Evolutionary conservation across 2,797 vertebrate genomes (phyloP).

Genomic region (Catostomus latipinnis): DNA sequence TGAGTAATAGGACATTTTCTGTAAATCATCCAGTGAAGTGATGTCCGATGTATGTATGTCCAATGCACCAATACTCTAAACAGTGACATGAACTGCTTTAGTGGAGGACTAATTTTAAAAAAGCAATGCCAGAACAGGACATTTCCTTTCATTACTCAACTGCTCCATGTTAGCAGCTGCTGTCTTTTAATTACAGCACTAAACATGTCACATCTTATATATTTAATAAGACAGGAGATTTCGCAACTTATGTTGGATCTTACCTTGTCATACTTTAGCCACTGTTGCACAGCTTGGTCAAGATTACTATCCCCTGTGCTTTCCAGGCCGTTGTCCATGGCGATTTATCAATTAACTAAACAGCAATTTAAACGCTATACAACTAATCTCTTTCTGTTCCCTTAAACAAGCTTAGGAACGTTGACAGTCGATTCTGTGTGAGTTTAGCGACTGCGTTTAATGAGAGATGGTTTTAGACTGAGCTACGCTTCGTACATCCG

Average conservation of each 20-base stretch:
- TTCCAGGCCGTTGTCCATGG: constrained; percentile 70
- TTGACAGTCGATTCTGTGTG: background rate
- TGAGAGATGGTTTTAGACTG: too few relatives aligned
- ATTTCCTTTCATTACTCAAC: too few relatives aligned
- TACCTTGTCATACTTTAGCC: constrained; percentile 90
- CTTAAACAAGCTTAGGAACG: background rate
- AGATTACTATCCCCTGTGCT: constrained; percentile 63
- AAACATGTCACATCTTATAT: background rate
- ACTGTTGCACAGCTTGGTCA: constrained; percentile 75
- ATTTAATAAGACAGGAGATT: constrained; percentile 2
- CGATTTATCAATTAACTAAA: background rate
- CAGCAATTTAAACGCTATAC: background rate
- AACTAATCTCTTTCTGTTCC: background rate
- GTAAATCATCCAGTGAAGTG: background rate
- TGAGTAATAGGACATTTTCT: background rate
- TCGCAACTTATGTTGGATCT: constrained; percentile 44
- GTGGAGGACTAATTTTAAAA: background rate
- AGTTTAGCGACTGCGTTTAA: background rate
- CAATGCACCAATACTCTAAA: background rate
- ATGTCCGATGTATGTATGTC: background rate
- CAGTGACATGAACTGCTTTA: background rate
- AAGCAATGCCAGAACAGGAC: too few relatives aligned
- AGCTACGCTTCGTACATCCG: background rate
- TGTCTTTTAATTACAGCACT: background rate
- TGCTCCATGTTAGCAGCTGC: background rate